These are phyloP conservation scores for Tylochromis polylepis DNA, from an alignment of 2,113 vertebrate genomes.

Conservation along the genomic window DNA sequence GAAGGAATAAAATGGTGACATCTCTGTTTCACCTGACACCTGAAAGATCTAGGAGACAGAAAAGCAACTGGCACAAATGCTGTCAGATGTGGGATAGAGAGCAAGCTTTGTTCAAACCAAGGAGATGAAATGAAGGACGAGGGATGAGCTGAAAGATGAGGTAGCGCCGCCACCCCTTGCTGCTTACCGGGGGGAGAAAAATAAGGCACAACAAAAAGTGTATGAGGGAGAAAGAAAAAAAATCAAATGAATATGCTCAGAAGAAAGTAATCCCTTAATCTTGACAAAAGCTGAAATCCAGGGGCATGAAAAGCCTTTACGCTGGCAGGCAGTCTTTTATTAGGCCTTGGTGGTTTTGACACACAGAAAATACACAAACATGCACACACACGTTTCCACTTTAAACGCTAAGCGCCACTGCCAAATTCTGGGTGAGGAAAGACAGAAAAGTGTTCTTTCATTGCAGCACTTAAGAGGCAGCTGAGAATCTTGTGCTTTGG, in stretches of 20 bases:
- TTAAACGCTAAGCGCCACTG: slow-evolving; percentile 22
- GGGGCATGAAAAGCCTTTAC: slow-evolving; percentile 61
- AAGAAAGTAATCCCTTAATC: slow-evolving; percentile 71
- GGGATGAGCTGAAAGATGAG: slow-evolving; percentile 30
- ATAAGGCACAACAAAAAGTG: slow-evolving; percentile 37
- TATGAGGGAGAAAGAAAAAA: slow-evolving; percentile 3
- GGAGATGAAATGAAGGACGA: slow-evolving; percentile 44
- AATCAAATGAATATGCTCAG: slow-evolving; percentile 58
- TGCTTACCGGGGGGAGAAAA: background rate
- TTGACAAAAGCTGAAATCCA: slow-evolving; percentile 68
- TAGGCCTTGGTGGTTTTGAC: slow-evolving; percentile 48
- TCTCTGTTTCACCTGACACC: slow-evolving; percentile 11
- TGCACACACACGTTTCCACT: slow-evolving; percentile 30
- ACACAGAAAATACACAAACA: slow-evolving; percentile 14
- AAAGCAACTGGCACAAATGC: slow-evolving; percentile 12
- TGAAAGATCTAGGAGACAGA: slow-evolving; percentile 8
- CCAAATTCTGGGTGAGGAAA: slow-evolving; percentile 28
- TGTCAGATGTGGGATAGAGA: slow-evolving; percentile 36
- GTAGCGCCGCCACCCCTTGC: background rate
- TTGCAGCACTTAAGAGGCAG: slow-evolving; percentile 34
- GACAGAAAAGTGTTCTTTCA: slow-evolving; percentile 42
- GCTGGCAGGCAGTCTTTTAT: slow-evolving; percentile 61
- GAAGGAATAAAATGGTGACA: background rate
- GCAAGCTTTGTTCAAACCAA: slow-evolving; percentile 1
- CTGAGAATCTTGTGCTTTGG: slow-evolving; percentile 18